A percentile compares a stretch with the other conserved stretches of the same genome.
These are phyloP conservation scores for Dryobotodes eremita DNA, from an alignment of 2,888 invertebrate genomes.

Conservation along the genomic window DNA sequence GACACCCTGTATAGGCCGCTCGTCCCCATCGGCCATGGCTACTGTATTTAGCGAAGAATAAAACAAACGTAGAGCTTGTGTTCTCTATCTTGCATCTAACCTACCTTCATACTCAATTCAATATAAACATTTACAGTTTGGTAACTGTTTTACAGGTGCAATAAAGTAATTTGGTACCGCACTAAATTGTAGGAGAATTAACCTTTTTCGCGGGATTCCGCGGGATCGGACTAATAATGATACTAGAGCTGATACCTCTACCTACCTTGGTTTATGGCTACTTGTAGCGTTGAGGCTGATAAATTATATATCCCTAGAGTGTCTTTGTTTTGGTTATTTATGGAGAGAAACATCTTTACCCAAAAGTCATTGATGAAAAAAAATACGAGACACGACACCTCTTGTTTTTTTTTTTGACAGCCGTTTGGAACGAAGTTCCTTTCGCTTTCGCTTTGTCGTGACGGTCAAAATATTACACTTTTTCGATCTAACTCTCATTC, in stretches of 20 bases:
- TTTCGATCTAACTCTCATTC: too few species aligned
- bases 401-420: too few species aligned
- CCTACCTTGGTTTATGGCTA: constrained; percentile 37
- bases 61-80: neutral
- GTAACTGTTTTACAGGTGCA: constrained; percentile 76
- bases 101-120: constrained; percentile 72
- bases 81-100: constrained; percentile 57
- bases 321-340: neutral
- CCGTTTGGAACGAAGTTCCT: too few species aligned
- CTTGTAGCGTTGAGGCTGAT: constrained; percentile 22
- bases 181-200: constrained; percentile 74
- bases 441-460: too few species aligned
- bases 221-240: constrained; percentile 28
- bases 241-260: constrained; percentile 33
- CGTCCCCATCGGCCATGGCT: too few species aligned
- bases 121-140: constrained; percentile 78
- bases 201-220: constrained; percentile 61
- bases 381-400: neutral
- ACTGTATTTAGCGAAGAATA: neutral
- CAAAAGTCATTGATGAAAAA: neutral
- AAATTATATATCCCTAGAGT: constrained; percentile 15
- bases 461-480: too few species aligned
- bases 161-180: constrained; percentile 76
- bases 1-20: too few species aligned
- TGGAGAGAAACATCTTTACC: constrained; percentile 6